phyloP scores from a whole-genome alignment of 2,888 invertebrate genomes.

The Eueremaeus valkanovi region DNA sequence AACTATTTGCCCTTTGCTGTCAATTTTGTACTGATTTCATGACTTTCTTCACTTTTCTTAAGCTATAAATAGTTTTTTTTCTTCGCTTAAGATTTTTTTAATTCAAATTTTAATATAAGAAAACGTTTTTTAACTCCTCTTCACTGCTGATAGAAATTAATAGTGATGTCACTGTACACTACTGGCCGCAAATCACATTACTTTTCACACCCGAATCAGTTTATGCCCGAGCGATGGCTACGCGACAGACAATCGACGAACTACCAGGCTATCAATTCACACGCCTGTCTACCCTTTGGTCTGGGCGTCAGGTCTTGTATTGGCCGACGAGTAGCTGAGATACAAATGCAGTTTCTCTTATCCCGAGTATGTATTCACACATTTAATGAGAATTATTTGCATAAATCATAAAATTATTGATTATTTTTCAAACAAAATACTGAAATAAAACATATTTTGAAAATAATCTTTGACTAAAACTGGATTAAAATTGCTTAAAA shows the following conservation, averaged over 20 bases:
- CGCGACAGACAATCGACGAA: constrained; percentile 27
- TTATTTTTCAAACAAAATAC: too few species aligned
- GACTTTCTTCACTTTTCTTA: too few species aligned
- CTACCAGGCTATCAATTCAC: constrained; percentile 47
- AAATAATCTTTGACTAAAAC: too few species aligned
- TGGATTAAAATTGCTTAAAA: too few species aligned
- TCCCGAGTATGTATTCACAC: constrained; percentile 34
- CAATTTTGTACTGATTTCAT: too few species aligned
- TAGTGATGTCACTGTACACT: constrained; percentile 78
- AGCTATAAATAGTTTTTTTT: too few species aligned
- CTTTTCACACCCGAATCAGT: constrained; percentile 65
- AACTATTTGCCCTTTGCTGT: constrained; percentile 20
- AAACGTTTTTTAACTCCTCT: too few species aligned
- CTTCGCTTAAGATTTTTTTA: too few species aligned
- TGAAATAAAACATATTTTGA: too few species aligned
- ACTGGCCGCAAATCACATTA: constrained; percentile 68
- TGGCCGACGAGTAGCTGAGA: constrained; percentile 72
- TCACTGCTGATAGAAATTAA: constrained; percentile 62
- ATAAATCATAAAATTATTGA: too few species aligned
- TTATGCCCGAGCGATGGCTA: constrained; percentile 73
- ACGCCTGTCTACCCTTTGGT: constrained; percentile 75
- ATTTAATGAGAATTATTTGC: too few species aligned
- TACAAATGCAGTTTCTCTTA: constrained; percentile 59
- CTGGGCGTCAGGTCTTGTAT: constrained; percentile 76
- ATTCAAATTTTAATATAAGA: too few species aligned